These are phyloP conservation scores for Esox lucius DNA, from an alignment of 2,797 vertebrate species.

Conservation along the genomic window DNA sequence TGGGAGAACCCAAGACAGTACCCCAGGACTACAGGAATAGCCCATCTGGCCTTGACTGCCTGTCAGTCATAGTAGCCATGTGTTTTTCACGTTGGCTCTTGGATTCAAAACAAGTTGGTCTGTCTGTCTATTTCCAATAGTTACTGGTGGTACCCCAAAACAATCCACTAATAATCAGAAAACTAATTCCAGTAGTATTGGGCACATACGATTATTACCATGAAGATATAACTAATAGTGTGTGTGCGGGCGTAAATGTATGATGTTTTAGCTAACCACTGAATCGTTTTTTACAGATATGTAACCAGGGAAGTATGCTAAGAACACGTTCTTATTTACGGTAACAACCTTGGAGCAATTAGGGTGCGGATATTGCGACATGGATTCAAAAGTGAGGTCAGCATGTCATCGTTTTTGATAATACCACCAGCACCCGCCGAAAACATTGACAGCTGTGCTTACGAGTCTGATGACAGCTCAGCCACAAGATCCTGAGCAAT, in stretches of 20 bases:
- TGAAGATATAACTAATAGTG: neutral
- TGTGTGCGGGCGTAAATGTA: neutral
- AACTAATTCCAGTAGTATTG: neutral
- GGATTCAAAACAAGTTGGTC: slow-evolving; percentile 69
- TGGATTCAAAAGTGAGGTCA: neutral
- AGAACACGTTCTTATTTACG: too few species aligned
- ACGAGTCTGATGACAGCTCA: neutral
- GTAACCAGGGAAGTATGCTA: neutral
- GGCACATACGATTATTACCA: neutral
- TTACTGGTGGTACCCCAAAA: neutral
- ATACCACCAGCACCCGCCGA: too few species aligned
- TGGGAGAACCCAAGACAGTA: slow-evolving; percentile 46
- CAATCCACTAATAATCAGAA: neutral
- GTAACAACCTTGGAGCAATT: too few species aligned
- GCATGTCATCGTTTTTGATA: neutral
- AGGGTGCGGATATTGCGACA: too few species aligned
- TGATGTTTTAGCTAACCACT: neutral
- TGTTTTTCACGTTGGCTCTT: slow-evolving; percentile 57
- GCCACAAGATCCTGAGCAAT: neutral
- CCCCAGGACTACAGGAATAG: slow-evolving; percentile 68
- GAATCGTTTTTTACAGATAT: neutral
- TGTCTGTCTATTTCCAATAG: slow-evolving; percentile 8
- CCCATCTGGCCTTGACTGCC: slow-evolving; percentile 51
- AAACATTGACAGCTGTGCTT: too few species aligned
- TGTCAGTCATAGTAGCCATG: slow-evolving; percentile 67